A percentile compares a stretch with the other conserved stretches of the same genome.
Evolutionary conservation across 2,113 vertebrate genomes (phyloP).

Genomic region (Lipophrys pholis): DNA sequence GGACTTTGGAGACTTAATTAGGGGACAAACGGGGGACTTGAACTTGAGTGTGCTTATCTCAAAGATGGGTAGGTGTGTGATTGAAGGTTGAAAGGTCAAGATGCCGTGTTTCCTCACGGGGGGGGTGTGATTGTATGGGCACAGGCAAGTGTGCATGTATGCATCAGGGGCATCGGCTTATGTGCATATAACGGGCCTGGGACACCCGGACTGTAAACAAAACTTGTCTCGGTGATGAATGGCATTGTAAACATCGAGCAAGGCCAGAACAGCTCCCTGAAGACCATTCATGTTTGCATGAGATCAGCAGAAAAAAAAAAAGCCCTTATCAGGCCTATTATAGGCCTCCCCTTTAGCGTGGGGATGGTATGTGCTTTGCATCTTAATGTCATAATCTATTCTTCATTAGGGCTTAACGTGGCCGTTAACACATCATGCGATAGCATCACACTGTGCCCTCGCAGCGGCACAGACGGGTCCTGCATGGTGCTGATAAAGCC

Average conservation of each 20-base stretch:
- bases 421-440: conserved; percentile 71
- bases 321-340: conserved; percentile 72
- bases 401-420: conserved; percentile 80
- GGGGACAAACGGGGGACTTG: conserved; percentile 53
- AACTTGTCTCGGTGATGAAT: conserved; percentile 70
- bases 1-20: conserved; percentile 60
- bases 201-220: conserved; percentile 53
- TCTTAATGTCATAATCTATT: conserved; percentile 79
- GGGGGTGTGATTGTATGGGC: neutral
- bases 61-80: conserved; percentile 29
- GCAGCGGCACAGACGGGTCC: conserved; percentile 54
- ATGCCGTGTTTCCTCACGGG: conserved; percentile 18
- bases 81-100: conserved; percentile 45
- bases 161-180: neutral
- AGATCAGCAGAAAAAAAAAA: conserved; percentile 81
- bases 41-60: conserved; percentile 52
- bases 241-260: conserved; percentile 65
- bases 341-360: conserved; percentile 49
- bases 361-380: conserved; percentile 63
- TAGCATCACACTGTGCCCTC: conserved; percentile 68
- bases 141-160: neutral
- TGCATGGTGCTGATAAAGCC: conserved; percentile 75
- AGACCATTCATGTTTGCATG: conserved; percentile 65
- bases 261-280: conserved; percentile 57
- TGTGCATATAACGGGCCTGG: conserved; percentile 22